Conservation (phyloP, 2,113 vertebrate species). For the Platichthys stellatus region DNA sequence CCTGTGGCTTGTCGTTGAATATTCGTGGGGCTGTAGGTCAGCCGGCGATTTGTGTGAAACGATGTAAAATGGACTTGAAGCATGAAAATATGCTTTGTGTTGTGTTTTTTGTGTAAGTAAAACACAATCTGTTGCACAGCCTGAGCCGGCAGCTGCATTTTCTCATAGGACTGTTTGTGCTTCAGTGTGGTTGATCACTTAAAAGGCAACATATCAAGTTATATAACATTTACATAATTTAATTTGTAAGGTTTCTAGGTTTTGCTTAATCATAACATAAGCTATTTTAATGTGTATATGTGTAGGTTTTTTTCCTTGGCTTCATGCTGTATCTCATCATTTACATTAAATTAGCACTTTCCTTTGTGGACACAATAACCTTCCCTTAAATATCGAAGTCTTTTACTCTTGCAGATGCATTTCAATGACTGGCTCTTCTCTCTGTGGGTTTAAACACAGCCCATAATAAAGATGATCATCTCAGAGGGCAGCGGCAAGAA, state of each 20-base stretch:
- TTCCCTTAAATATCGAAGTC: slow-evolving; percentile 13
- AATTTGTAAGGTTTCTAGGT: background rate
- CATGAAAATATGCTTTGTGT: background rate
- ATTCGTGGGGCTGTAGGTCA: background rate
- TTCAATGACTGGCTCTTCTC: background rate
- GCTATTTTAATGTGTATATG: background rate
- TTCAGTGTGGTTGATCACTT: background rate
- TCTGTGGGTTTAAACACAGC: slow-evolving; percentile 45
- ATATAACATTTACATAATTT: background rate
- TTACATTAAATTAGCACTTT: slow-evolving; percentile 10
- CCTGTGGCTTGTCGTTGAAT: background rate
- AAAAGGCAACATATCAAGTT: background rate
- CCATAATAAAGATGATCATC: slow-evolving; percentile 43
- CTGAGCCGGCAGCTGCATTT: background rate
- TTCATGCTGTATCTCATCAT: background rate
- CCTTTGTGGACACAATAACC: slow-evolving; percentile 13
- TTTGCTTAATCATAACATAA: background rate
- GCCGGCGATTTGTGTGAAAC: background rate
- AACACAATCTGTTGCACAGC: background rate
- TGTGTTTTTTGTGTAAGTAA: background rate
- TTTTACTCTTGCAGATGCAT: slow-evolving; percentile 12
- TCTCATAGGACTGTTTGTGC: too few species aligned
- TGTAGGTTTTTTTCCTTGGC: background rate
- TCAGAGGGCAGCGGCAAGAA: slow-evolving; percentile 36
- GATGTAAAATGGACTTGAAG: too few species aligned